These are phyloP conservation scores for Perizoma affinitatum DNA, from an alignment of 2,888 invertebrate species.

Conservation along the genomic window DNA sequence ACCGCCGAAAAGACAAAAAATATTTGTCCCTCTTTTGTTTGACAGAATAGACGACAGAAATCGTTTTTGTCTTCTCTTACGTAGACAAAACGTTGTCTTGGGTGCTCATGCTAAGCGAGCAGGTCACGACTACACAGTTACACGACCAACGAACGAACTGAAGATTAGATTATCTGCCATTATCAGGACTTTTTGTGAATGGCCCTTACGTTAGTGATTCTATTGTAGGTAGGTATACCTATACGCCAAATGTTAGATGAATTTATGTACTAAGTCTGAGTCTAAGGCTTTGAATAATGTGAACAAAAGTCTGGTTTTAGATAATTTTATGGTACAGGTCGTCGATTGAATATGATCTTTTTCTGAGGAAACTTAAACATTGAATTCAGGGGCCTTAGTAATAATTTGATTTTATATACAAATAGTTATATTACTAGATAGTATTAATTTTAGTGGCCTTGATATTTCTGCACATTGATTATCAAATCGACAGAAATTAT, in stretches of 20 bases:
- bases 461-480: constrained; percentile 12
- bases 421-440: constrained; percentile 20
- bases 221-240: constrained; percentile 25
- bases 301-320: not conserved
- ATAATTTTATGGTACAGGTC: constrained; percentile 9
- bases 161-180: constrained; percentile 1
- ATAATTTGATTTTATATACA: constrained; percentile 26
- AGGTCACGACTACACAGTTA: no score
- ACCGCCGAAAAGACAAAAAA: no score
- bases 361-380: constrained; percentile 8
- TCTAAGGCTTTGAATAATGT: constrained; percentile 6
- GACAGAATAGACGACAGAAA: no score
- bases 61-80: no score
- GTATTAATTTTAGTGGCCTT: constrained; percentile 22
- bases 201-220: constrained; percentile 10
- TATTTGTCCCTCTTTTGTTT: no score
- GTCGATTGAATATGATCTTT: not conserved
- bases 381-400: constrained; percentile 8
- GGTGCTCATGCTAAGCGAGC: no score
- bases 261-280: constrained; percentile 18
- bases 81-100: no score
- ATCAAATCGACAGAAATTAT: constrained; percentile 16
- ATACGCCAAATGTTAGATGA: constrained; percentile 24
- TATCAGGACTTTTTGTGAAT: constrained; percentile 13
- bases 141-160: not conserved